Conservation (phyloP, 2,888 invertebrate genomes). For the Aphodius sticticus region DNA sequence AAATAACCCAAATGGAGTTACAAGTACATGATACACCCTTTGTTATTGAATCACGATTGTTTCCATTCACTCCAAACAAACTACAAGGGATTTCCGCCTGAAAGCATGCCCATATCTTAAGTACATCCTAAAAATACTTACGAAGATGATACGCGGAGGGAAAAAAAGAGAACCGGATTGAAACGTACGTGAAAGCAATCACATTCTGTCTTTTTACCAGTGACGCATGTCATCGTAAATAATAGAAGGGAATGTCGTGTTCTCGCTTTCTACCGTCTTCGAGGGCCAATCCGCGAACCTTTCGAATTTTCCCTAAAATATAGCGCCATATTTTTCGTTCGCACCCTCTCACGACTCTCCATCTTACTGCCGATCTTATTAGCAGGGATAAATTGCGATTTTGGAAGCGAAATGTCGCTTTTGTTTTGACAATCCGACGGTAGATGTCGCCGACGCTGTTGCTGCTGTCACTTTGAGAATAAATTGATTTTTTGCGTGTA, state of each 20-base stretch:
- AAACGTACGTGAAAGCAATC: neutral
- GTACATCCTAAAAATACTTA: too few relatives aligned
- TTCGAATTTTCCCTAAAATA: neutral
- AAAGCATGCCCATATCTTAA: too few relatives aligned
- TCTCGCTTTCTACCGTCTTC: neutral
- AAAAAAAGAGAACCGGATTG: neutral
- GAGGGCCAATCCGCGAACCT: neutral
- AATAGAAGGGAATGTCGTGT: neutral
- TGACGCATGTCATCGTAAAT: conserved; percentile 4
- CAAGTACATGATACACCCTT: too few relatives aligned
- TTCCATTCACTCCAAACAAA: too few relatives aligned
- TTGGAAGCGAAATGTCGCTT: neutral
- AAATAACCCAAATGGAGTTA: too few relatives aligned
- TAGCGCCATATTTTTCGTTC: neutral
- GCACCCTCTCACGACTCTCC: neutral
- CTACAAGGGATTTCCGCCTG: too few relatives aligned
- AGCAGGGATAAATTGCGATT: neutral
- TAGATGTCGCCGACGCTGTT: neutral
- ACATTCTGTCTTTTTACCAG: neutral
- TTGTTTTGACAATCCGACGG: neutral
- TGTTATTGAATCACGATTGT: too few relatives aligned
- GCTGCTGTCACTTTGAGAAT: neutral
- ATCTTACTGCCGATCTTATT: neutral
- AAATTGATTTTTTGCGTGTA: neutral
- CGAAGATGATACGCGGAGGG: neutral